Conservation (phyloP, 2,113 vertebrate genomes). For the Rhineura floridana region DNA sequence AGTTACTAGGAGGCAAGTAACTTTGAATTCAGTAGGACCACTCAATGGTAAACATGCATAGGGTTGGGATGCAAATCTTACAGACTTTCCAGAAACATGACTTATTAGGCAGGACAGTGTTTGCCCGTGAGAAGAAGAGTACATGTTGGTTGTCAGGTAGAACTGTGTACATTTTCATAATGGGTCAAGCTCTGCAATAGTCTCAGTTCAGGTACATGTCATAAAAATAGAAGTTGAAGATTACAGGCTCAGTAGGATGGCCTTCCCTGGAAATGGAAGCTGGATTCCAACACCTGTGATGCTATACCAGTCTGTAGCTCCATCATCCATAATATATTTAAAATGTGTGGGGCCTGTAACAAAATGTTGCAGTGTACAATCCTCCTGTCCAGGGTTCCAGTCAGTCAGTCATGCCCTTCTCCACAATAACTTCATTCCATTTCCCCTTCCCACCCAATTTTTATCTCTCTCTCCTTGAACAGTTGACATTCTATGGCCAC, state of each 20-base stretch:
- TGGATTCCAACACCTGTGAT: neutral
- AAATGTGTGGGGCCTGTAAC: neutral
- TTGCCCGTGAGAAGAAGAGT: neutral
- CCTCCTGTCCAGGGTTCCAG: neutral
- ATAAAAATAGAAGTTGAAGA: neutral
- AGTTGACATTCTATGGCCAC: neutral
- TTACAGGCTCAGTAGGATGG: neutral
- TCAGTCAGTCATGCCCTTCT: neutral
- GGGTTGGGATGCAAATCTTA: neutral
- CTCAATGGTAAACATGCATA: neutral
- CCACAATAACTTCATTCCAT: neutral
- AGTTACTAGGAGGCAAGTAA: neutral
- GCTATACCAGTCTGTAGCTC: neutral
- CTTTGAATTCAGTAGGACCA: neutral
- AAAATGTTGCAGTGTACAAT: neutral
- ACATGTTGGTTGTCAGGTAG: neutral
- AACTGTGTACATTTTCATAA: neutral
- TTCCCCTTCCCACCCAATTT: neutral
- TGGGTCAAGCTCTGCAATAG: neutral
- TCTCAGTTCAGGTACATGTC: neutral
- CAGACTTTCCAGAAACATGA: neutral
- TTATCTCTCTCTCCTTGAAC: neutral
- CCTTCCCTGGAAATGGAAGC: too few relatives aligned
- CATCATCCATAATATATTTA: neutral
- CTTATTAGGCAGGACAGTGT: neutral